Evolutionary conservation across 1,140 invertebrate species (phyloP).

Genomic region (Cydia fagiglandana): DNA sequence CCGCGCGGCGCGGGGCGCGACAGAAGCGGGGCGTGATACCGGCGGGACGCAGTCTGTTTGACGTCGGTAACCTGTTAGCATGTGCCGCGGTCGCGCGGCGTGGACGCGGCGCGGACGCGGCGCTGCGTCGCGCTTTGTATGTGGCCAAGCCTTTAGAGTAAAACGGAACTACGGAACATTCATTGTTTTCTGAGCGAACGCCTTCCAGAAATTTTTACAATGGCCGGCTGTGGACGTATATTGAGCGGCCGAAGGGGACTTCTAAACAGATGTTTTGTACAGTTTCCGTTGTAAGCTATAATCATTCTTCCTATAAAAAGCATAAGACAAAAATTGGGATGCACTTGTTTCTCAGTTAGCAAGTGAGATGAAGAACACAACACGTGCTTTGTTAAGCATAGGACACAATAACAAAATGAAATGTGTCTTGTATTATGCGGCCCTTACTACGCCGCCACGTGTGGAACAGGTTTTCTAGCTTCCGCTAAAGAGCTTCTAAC

Average conservation of each 20-base stretch:
- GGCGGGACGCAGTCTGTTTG: no score
- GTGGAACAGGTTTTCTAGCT: constrained; percentile 59
- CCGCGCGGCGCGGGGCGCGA: no score
- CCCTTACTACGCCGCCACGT: constrained; percentile 59
- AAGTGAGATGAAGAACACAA: constrained; percentile 70
- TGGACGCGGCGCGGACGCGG: no score
- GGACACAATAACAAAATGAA: constrained; percentile 70
- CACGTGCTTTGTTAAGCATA: constrained; percentile 62
- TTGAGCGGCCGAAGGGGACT: constrained; percentile 39
- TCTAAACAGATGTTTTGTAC: constrained; percentile 38
- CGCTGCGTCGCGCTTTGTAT: no score
- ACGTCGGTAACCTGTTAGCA: no score
- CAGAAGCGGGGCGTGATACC: no score
- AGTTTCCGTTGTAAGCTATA: constrained; percentile 37
- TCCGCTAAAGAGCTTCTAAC: not conserved
- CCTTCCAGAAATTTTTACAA: constrained; percentile 34
- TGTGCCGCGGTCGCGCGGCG: no score
- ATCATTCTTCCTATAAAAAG: constrained; percentile 40
- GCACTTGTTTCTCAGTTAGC: constrained; percentile 39
- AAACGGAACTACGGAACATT: not conserved
- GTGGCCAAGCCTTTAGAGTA: no score
- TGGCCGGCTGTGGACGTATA: not conserved
- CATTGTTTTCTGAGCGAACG: constrained; percentile 46
- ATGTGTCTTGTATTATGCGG: constrained; percentile 62
- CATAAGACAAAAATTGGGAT: constrained; percentile 46